Evolutionary conservation across 2,888 invertebrate species (phyloP), one percentile per base, ranked within the genome.

Genomic region (Ophion slaviceki): DNA sequence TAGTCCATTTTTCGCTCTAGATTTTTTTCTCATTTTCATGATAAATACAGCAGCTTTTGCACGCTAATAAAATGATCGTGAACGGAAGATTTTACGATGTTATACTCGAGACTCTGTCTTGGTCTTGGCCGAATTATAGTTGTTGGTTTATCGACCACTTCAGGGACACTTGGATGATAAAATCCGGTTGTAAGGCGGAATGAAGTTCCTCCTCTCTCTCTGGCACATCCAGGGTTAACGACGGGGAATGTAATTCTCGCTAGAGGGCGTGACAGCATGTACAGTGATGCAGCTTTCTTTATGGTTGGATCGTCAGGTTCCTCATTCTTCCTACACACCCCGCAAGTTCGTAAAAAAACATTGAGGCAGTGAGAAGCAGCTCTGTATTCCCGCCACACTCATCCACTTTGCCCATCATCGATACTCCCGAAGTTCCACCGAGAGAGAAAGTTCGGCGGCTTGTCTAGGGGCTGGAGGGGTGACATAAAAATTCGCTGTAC

Each of bases 101-200:
- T 32, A 71, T 40, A 36, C 53, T 53, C 40, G 47, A 40, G 61
- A 53, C n/a, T 57, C 36, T 20, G 17, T 17, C 72, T 64, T 36
- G 11, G n/a, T 14, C 53, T 76, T 5, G 40, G 28, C 45, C 57
- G 24, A 20, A 24, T n/a, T 32, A 81, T 81, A 64, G 81, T 78
- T 80, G 77, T 81, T 81, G 85, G 81, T 85, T 78, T 85, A 82
- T 85, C 81, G 85, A 85, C 75, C 78, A 82, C 75, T 85, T 75
- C 78, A 66, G 78, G 24, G 81, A 81, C 75, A 82, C 75, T 81
- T 70, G 75, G 81, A 79, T 82, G 78, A 70, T 79, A 75, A 82
- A 82, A 79, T 75, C 59, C 67, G 28, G 72, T 24, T 20, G 28
- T 53, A 47, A 70, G 70, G 20, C 71, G 28, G 32, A 28, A 32